These are phyloP conservation scores for Tyrannus savana DNA, from an alignment of 2,113 vertebrate species.

Conservation along the genomic window DNA sequence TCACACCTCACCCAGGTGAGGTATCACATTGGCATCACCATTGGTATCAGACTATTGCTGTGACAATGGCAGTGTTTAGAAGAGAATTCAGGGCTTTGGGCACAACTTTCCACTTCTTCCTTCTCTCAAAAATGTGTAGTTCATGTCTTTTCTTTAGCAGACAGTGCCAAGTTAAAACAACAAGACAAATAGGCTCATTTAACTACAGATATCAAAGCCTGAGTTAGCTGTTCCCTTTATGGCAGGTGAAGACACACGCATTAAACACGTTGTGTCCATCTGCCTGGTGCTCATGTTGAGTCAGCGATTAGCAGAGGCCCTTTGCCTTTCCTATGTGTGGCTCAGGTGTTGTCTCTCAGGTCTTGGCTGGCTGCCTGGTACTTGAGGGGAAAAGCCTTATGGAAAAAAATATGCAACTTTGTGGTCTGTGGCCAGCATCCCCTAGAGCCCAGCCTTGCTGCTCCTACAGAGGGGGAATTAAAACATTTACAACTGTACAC, in stretches of 20 bases:
- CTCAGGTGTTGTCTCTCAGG: background rate
- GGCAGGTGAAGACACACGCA: rapidly evolving
- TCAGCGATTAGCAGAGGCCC: background rate
- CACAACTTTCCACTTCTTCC: background rate
- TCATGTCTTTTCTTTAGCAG: background rate
- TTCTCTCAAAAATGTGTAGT: background rate
- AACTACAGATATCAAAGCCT: background rate
- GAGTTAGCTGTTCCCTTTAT: background rate
- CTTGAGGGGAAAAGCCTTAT: background rate
- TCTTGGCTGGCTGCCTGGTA: background rate
- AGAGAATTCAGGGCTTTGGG: background rate
- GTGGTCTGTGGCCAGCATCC: background rate
- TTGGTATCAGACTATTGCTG: background rate
- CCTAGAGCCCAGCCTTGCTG: background rate
- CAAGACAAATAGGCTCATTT: rapidly evolving
- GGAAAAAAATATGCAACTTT: background rate
- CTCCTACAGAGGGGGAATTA: background rate
- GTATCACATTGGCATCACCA: rapidly evolving
- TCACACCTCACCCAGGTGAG: rapidly evolving
- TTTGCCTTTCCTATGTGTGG: background rate
- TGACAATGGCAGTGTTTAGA: background rate
- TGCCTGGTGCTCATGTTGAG: background rate
- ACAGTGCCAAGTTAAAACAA: background rate
- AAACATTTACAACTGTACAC: background rate
- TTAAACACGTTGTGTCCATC: background rate